Evolutionary conservation across 1,140 invertebrate genomes (phyloP).

Genomic region (Helicorthomorpha holstii): DNA sequence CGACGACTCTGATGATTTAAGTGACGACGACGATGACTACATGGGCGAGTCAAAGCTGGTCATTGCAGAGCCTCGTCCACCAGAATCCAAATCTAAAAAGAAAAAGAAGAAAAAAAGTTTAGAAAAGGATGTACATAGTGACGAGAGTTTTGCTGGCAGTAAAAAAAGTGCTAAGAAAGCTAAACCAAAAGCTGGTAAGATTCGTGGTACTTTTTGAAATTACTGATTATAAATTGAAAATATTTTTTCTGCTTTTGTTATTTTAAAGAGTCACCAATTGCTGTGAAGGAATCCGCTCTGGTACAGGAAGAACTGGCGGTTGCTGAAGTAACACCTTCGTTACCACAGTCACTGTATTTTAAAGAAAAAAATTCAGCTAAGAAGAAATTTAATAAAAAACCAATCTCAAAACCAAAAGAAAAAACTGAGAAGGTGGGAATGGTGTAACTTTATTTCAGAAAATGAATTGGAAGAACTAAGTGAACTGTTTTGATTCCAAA

Average conservation of each 20-base stretch:
- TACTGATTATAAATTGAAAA: no score
- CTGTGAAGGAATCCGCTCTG: no score
- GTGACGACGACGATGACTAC: conserved; percentile 7
- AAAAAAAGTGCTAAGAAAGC: no score
- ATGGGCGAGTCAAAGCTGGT: conserved; percentile 2
- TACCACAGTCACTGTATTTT: not conserved
- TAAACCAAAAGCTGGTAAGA: no score
- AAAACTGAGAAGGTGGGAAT: conserved; percentile 2
- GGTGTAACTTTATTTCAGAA: not conserved
- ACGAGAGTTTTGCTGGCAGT: not conserved
- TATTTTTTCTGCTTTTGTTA: no score
- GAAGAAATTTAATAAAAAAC: conserved; percentile 8
- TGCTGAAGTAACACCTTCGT: no score
- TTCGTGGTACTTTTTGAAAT: no score
- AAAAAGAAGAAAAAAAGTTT: no score
- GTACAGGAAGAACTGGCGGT: no score
- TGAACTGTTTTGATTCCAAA: not conserved
- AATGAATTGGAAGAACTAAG: no score
- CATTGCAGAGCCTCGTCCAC: conserved; percentile 5
- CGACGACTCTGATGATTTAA: conserved; percentile 6
- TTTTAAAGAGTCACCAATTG: no score
- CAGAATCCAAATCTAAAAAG: not conserved
- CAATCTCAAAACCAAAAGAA: conserved; percentile 4
- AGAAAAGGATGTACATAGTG: not conserved
- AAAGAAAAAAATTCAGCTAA: conserved; percentile 1